These are phyloP conservation scores for Coregonus ussuriensis DNA, from an alignment of 2,797 vertebrate species.

Conservation along the genomic window DNA sequence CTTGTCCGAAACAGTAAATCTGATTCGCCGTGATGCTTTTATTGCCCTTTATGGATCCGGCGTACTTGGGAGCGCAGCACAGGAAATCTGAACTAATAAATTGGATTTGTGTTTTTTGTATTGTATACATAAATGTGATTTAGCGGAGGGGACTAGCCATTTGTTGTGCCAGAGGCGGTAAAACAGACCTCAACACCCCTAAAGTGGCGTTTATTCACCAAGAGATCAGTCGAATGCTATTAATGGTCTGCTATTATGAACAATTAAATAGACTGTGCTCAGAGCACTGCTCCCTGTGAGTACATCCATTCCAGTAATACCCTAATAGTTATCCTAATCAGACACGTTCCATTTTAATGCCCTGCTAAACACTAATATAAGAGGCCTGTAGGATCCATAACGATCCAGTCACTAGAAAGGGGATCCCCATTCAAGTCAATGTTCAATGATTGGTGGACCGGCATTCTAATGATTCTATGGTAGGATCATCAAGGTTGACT, in stretches of 20 bases:
- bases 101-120: background rate
- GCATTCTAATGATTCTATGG: background rate
- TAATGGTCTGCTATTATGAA: background rate
- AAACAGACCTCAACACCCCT: background rate
- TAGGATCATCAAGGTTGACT: background rate
- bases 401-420: too few relatives aligned
- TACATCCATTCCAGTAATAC: background rate
- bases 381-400: background rate
- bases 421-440: too few relatives aligned
- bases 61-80: background rate
- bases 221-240: background rate
- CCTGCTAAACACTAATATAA: background rate
- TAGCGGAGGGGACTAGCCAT: background rate
- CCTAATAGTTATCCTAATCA: conserved; percentile 4
- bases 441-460: too few relatives aligned
- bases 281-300: background rate
- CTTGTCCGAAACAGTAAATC: background rate
- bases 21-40: conserved; percentile 3
- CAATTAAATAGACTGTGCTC: background rate
- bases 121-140: background rate
- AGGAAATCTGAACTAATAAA: conserved; percentile 24
- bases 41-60: background rate
- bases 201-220: background rate
- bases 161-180: background rate
- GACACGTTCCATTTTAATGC: background rate